A percentile compares a stretch with the other conserved stretches of the same genome.
These are phyloP conservation scores for Drosophila stalkeri DNA, from an alignment of 2,888 invertebrate species.

Conservation along the genomic window DNA sequence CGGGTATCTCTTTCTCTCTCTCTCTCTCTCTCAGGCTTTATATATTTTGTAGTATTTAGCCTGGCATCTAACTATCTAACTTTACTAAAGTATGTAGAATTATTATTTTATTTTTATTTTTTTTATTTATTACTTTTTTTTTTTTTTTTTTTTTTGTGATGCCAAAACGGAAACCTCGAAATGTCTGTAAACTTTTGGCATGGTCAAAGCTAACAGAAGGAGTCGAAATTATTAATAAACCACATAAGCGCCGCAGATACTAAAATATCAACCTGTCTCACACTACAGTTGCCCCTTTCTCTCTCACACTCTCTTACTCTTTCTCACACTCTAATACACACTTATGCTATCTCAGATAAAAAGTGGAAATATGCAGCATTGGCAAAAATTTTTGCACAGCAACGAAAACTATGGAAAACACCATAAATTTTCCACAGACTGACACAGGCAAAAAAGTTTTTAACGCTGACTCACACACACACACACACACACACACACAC, in stretches of 20 bases:
- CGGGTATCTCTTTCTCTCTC: background rate
- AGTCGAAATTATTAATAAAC: constrained; percentile 72
- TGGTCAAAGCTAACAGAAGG: constrained; percentile 36
- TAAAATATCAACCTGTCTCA: constrained; percentile 43
- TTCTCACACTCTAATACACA: background rate
- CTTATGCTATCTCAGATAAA: constrained; percentile 46
- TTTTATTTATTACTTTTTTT: background rate
- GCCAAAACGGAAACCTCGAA: constrained; percentile 14
- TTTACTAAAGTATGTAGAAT: background rate
- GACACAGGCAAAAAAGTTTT: constrained; percentile 50
- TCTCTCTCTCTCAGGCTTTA: background rate
- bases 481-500: constrained; percentile 13
- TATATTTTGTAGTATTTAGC: background rate
- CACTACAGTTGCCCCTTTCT: background rate
- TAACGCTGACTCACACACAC: constrained; percentile 43
- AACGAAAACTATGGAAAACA: constrained; percentile 72
- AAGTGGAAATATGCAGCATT: constrained; percentile 73
- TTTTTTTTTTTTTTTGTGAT: background rate
- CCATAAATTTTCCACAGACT: constrained; percentile 75
- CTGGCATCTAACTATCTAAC: too few relatives aligned
- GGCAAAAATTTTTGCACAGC: constrained; percentile 65
- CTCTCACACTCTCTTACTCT: background rate
- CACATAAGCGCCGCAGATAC: constrained; percentile 48
- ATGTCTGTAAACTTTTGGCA: constrained; percentile 38
- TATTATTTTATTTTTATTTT: background rate